Evolutionary conservation across 2,113 vertebrate species (phyloP).

Genomic region (Cariama cristata): DNA sequence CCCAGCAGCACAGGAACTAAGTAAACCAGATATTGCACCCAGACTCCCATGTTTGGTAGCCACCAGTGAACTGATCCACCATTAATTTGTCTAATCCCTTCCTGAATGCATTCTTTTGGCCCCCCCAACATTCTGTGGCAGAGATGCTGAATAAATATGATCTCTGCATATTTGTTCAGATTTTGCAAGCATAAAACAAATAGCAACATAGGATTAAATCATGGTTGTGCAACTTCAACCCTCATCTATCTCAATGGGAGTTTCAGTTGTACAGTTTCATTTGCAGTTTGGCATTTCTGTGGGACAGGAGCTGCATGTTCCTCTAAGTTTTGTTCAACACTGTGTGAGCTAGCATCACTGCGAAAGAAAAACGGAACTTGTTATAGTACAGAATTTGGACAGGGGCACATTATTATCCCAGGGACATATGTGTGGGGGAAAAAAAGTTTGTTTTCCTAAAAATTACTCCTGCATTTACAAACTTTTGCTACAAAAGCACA

Average conservation of each 20-base stretch:
- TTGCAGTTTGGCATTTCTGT: slow-evolving; percentile 4
- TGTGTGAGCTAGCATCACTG: background rate
- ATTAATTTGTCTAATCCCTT: background rate
- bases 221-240: slow-evolving; percentile 35
- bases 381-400: background rate
- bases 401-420: background rate
- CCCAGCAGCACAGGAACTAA: background rate
- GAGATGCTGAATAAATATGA: background rate
- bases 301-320: background rate
- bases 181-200: slow-evolving; percentile 55
- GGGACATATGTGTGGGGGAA: background rate
- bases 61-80: background rate
- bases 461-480: background rate
- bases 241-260: background rate
- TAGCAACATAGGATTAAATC: background rate
- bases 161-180: slow-evolving; percentile 18
- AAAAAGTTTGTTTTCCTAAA: background rate
- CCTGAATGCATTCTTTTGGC: background rate
- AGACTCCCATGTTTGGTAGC: background rate
- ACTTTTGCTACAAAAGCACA: background rate
- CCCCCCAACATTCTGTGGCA: background rate
- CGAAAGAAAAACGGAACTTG: rapidly evolving
- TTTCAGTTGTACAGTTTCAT: background rate
- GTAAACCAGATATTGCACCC: background rate
- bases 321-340: background rate